Conservation (phyloP, 2,113 vertebrate species). For the Mesitornis unicolor region DNA sequence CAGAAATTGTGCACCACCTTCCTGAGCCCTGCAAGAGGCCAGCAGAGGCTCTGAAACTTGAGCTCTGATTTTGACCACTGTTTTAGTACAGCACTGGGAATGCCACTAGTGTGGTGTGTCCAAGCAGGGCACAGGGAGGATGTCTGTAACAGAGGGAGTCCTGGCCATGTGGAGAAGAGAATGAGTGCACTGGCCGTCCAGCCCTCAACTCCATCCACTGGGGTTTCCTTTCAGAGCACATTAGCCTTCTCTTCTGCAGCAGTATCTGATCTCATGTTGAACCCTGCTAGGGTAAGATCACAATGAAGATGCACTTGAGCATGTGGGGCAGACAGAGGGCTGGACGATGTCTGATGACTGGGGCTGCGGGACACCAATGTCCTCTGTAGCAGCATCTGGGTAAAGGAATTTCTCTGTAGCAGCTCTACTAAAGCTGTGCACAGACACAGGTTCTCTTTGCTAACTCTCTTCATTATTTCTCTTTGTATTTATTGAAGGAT, state of each 20-base stretch:
- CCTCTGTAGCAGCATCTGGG: background rate
- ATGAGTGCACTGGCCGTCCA: background rate
- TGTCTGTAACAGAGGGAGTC: background rate
- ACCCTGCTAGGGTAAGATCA: background rate
- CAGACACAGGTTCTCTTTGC: background rate
- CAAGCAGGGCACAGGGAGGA: background rate
- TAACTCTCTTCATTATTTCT: background rate
- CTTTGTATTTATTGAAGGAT: accelerated
- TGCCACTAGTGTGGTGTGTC: background rate
- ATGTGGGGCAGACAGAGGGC: background rate
- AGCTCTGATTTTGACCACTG: background rate
- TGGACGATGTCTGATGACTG: background rate
- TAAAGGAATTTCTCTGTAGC: background rate
- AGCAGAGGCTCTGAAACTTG: background rate
- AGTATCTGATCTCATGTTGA: background rate
- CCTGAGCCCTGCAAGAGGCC: background rate
- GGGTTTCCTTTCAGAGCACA: background rate
- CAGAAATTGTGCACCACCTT: background rate
- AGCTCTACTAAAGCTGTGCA: background rate
- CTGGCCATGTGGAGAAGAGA: background rate
- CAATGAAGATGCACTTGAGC: background rate
- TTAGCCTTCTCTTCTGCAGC: background rate
- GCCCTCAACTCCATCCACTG: background rate
- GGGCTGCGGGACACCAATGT: background rate
- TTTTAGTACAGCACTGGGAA: background rate